Evolutionary conservation across 2,113 vertebrate species (phyloP), one percentile per base, ranked within the genome.

Genomic region (Tursiops truncatus): DNA sequence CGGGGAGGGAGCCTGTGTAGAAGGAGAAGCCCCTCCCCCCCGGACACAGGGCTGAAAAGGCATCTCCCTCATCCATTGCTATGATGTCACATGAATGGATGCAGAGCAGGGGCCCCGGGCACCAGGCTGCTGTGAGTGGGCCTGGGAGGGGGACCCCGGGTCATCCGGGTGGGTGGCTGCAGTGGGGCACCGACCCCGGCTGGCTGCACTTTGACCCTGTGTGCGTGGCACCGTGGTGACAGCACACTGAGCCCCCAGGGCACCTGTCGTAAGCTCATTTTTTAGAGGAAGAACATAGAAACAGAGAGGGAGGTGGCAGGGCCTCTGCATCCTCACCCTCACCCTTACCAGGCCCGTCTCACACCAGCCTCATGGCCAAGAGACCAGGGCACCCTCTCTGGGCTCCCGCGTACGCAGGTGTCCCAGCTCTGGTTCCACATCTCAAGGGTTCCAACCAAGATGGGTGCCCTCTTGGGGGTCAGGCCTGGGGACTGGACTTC

Each of bases 181-280:
- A 8, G 60, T 21, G 38, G 41, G 53, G 7, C 50, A 1, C 11
- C 6, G 31, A 23, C 50, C 76, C 50, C 21, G 3, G 31, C 47
- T 21, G 10, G 47, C 33, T 13, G 17, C 8, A 18, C 28, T 33
- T 28, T 44, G 38, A 4, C 12, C 41, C 31, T 67, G 11, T 3
- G 31, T 47, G 4, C 0, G 18, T n/a, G 82, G 65, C 7, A 8
- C 6, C 62, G 3, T 0, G 1, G 79, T 10, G 7, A 60, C 23
- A 3, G 14, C n/a, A 9, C 56, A 7, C 31, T 7, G 28, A 31
- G 14, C 31, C 28, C 31, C 62, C 25, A 0, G 28, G 62, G 26
- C 28, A 31, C 28, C 62, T 65, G 60, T 26, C 60, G 9, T 25
- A 23, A 25, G 21, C 3, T 4, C 6, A 2, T 56, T 56, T 17